phyloP scores from a whole-genome alignment of 1,140 invertebrate species.

The Dryas iulia region DNA sequence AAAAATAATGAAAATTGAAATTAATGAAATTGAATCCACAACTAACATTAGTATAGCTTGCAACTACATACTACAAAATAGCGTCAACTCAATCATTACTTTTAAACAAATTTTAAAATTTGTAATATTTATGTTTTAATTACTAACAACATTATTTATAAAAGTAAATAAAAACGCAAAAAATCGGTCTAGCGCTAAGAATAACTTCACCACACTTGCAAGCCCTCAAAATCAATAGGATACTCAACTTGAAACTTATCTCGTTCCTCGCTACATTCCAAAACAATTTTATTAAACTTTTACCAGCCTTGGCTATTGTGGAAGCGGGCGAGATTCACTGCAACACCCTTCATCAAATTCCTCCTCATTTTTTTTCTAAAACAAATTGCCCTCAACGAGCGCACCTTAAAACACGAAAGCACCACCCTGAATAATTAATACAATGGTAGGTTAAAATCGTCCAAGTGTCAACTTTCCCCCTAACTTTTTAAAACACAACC shows the following conservation, averaged over 20 bases:
- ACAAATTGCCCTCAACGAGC: slow-evolving; percentile 71
- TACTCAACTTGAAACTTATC: slow-evolving; percentile 56
- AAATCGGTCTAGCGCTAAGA: background rate
- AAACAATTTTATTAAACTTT: slow-evolving; percentile 75
- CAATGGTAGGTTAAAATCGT: slow-evolving; percentile 77
- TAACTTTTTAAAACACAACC: slow-evolving; percentile 75
- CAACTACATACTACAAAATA: too few relatives aligned
- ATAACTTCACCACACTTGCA: background rate
- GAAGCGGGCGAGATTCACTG: slow-evolving; percentile 44
- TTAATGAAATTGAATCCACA: too few relatives aligned
- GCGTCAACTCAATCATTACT: too few relatives aligned
- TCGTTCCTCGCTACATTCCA: slow-evolving; percentile 61
- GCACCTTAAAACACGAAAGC: slow-evolving; percentile 73
- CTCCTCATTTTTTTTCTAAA: slow-evolving; percentile 59
- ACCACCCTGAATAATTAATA: slow-evolving; percentile 79
- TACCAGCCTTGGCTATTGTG: slow-evolving; percentile 48
- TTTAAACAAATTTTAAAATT: too few relatives aligned
- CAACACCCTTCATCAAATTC: slow-evolving; percentile 55
- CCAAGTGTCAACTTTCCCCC: slow-evolving; percentile 76
- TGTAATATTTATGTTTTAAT: too few relatives aligned
- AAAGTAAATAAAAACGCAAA: too few relatives aligned
- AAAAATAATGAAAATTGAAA: too few relatives aligned
- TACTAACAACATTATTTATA: too few relatives aligned
- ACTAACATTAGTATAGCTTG: too few relatives aligned
- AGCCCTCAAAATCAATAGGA: slow-evolving; percentile 52